Evolutionary conservation across 2,797 vertebrate genomes (phyloP).

Genomic region (Xiphorhynchus erythropygius): DNA sequence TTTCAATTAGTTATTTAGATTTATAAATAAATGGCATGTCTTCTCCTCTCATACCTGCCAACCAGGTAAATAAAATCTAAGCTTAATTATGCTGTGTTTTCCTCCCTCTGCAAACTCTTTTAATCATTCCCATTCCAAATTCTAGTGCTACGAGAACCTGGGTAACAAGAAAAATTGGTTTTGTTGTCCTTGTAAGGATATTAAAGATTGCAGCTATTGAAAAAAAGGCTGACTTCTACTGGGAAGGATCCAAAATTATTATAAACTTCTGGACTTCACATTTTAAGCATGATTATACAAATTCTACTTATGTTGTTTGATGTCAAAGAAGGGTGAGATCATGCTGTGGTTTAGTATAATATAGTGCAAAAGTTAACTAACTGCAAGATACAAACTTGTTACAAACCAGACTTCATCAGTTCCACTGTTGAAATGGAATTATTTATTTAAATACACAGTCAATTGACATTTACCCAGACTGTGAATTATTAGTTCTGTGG

Average conservation of each 20-base stretch:
- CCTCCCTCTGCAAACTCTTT: slow-evolving; percentile 7
- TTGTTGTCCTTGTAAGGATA: neutral
- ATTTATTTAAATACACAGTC: neutral
- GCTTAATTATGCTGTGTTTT: slow-evolving; percentile 8
- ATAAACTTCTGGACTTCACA: neutral
- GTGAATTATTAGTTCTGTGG: neutral
- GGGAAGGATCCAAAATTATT: neutral
- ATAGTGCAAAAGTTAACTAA: neutral
- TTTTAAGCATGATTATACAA: neutral
- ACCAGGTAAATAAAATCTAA: slow-evolving; percentile 40
- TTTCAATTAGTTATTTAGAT: slow-evolving; percentile 37
- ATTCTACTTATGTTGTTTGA: neutral
- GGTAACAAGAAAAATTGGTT: neutral
- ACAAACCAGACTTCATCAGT: neutral
- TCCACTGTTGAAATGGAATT: neutral
- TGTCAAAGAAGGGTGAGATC: neutral
- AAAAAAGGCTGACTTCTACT: neutral
- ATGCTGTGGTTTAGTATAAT: neutral
- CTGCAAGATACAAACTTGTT: neutral
- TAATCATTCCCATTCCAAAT: neutral
- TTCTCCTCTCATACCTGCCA: slow-evolving; percentile 13
- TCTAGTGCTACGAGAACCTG: neutral
- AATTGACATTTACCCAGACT: neutral
- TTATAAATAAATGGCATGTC: slow-evolving; percentile 19
- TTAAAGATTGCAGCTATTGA: neutral